Percentiles rank a stretch among this genome's conserved stretches.
Conservation (phyloP, 2,113 vertebrate genomes). For the Chaetodon trifascialis region DNA sequence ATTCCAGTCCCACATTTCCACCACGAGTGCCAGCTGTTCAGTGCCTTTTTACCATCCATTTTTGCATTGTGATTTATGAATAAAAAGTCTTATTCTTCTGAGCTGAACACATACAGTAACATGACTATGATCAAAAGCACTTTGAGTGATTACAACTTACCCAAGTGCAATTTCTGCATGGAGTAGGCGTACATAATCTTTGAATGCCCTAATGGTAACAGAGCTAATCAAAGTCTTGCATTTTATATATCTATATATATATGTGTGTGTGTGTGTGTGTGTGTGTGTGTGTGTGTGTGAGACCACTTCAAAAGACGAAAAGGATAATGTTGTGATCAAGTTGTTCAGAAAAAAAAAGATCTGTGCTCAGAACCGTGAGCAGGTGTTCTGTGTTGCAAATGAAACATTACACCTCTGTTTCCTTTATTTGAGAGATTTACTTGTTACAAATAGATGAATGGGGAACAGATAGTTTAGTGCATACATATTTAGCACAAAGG, state of each 20-base stretch:
- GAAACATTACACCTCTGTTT: slow-evolving; percentile 26
- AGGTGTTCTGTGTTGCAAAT: slow-evolving; percentile 31
- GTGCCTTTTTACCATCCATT: neutral
- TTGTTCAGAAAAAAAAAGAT: slow-evolving; percentile 23
- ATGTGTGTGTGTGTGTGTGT: no score
- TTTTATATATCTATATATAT: no score
- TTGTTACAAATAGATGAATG: slow-evolving; percentile 49
- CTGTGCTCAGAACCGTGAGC: slow-evolving; percentile 23
- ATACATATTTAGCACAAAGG: slow-evolving; percentile 47
- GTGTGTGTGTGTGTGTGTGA: no score
- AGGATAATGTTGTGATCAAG: neutral
- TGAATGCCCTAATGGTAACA: neutral
- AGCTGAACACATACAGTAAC: neutral
- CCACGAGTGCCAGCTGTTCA: neutral
- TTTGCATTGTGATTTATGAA: neutral
- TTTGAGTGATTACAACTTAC: neutral
- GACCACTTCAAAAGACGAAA: neutral
- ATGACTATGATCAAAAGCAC: slow-evolving; percentile 21
- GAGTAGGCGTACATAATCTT: neutral
- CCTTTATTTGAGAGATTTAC: slow-evolving; percentile 35
- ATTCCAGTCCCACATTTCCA: neutral
- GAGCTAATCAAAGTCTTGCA: neutral
- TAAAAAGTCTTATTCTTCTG: neutral
- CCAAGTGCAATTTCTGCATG: neutral
- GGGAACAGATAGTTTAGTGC: slow-evolving; percentile 34